Evolutionary conservation across 2,888 invertebrate genomes (phyloP).

Genomic region (Dastarcus helophoroides): DNA sequence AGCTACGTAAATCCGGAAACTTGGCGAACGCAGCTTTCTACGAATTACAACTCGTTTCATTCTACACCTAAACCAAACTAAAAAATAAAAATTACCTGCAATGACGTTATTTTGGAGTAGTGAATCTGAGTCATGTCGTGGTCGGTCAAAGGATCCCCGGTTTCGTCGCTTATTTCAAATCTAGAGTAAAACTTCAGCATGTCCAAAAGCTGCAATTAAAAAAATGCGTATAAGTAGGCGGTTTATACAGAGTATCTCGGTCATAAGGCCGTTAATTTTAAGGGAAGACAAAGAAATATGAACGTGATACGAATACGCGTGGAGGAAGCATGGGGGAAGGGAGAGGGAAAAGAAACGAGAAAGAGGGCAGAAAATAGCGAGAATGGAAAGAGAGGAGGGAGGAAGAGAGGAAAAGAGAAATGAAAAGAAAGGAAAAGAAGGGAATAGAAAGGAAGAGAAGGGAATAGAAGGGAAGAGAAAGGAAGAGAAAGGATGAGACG

Average conservation of each 20-base stretch:
- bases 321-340: not conserved
- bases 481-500: too few species aligned
- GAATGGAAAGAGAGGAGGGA: too few species aligned
- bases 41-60: slow-evolving; percentile 13
- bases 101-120: slow-evolving; percentile 81
- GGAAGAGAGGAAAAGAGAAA: too few species aligned
- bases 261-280: too few species aligned
- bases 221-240: slow-evolving; percentile 2
- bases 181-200: slow-evolving; percentile 93
- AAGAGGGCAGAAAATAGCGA: too few species aligned
- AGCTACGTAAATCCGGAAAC: slow-evolving; percentile 73
- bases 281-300: too few species aligned
- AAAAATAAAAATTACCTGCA: slow-evolving; percentile 51
- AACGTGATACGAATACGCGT: not conserved
- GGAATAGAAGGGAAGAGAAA: too few species aligned
- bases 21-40: slow-evolving; percentile 89
- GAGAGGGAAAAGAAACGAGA: too few species aligned
- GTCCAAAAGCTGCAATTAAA: slow-evolving; percentile 63
- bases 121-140: slow-evolving; percentile 89
- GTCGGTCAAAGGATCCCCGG: slow-evolving; percentile 87
- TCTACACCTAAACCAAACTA: not conserved
- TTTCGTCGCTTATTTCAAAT: slow-evolving; percentile 96
- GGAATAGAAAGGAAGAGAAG: too few species aligned
- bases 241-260: too few species aligned
- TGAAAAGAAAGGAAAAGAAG: too few species aligned